A percentile compares a stretch with the other conserved stretches of the same genome.
Evolutionary conservation across 2,113 vertebrate genomes (phyloP).

Genomic region (Paraplagusia blochii): DNA sequence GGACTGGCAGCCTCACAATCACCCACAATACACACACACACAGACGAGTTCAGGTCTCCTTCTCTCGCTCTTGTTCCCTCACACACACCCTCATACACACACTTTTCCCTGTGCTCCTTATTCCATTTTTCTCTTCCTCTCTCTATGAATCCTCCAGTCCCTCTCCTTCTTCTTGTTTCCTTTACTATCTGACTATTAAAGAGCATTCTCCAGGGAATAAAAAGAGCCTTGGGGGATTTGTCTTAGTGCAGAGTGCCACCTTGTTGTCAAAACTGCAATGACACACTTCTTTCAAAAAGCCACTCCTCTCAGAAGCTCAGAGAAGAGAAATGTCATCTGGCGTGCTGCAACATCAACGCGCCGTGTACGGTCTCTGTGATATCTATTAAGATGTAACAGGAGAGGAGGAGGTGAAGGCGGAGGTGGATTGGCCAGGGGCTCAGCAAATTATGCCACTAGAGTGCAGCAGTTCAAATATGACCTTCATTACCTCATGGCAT

Average conservation of each 20-base stretch:
- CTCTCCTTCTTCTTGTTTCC: conserved; percentile 22
- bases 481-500: conserved; percentile 26
- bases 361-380: conserved; percentile 30
- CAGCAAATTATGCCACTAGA: conserved; percentile 32
- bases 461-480: conserved; percentile 18
- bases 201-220: conserved; percentile 64
- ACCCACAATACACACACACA: conserved; percentile 30
- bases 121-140: background rate
- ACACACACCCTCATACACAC: conserved; percentile 21
- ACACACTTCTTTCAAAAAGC: conserved; percentile 69
- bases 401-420: conserved; percentile 1
- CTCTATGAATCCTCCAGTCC: conserved; percentile 12
- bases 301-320: conserved; percentile 50
- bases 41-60: conserved; percentile 17
- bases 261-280: conserved; percentile 81
- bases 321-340: conserved; percentile 44
- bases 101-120: conserved; percentile 2
- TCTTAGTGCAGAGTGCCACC: conserved; percentile 82
- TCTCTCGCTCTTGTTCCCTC: conserved; percentile 8
- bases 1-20: conserved; percentile 34
- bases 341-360: conserved; percentile 37
- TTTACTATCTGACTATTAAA: conserved; percentile 34
- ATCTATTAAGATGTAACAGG: conserved; percentile 42
- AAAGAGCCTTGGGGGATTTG: conserved; percentile 76
- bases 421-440: conserved; percentile 36